Evolutionary conservation across 2,113 vertebrate species (phyloP), one percentile per base, ranked within the genome.

Genomic region (Eleginops maclovinus): DNA sequence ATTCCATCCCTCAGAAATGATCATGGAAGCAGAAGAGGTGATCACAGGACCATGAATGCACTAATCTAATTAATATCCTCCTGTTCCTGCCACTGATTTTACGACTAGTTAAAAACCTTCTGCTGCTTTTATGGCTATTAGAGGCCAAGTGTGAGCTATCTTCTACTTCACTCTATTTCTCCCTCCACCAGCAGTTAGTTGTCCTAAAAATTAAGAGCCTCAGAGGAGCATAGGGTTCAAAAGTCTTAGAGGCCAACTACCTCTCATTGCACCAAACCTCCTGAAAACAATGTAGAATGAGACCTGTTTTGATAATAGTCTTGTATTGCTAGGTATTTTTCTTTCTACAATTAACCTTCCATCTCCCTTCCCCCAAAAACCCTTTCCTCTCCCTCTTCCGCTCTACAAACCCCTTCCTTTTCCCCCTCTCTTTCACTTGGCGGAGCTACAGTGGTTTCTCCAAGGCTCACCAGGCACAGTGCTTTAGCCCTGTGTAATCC

Each of bases 401-500:
- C 81, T 83, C 75, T 63, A 44, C 81, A 82, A 84, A 68, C 65
- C 80, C 62, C 77, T 41, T 75, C 82, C 79, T 74, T 60, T 61
- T 81, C 64, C 86, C 53, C 86, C 77, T 87, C 77, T 51, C 77
- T 83, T 89, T 91, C 82, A 84, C 82, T 93, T 91, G 88, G 91
- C 88, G 26, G 75, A 87, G 90, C 85, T 86, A 88, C 93, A 85
- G 87, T 79, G 24, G 85, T 86, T 91, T 89, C 88, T 89, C 90
- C 86, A 71, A 93, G 92, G 89, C 93, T 94, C 91, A 90, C 92
- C 90, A 93, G 91, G 83, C 93, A 90, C 88, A 90, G 87, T 91
- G 90, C 92, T 93, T 92, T 90, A 93, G 92, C 87, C 89, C 81
- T 90, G 91, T 94, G 93, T 94, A 95, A 95, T 95, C 94, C 87